A percentile compares a stretch with the other conserved stretches of the same genome.
These are phyloP conservation scores for Passerculus sandwichensis DNA, from an alignment of 2,797 vertebrate genomes.

Conservation along the genomic window DNA sequence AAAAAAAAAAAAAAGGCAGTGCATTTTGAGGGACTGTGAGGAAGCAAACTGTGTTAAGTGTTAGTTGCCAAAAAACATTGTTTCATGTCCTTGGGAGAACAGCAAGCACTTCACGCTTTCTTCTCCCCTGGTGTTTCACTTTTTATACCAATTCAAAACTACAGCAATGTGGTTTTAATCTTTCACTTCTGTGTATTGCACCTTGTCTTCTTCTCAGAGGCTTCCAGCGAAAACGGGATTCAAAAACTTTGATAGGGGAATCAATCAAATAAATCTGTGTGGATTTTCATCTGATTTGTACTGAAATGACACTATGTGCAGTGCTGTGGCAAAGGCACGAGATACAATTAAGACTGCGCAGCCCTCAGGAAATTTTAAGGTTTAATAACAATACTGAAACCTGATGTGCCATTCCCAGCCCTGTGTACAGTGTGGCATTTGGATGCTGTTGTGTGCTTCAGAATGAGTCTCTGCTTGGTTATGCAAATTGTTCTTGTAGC, in stretches of 20 bases:
- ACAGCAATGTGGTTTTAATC: background rate
- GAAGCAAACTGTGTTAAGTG: background rate
- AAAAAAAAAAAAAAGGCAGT: background rate
- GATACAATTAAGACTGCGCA: slow-evolving; percentile 2
- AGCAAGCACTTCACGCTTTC: background rate
- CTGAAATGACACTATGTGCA: background rate
- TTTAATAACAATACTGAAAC: slow-evolving; percentile 22
- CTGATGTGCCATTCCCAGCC: background rate
- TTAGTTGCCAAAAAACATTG: background rate
- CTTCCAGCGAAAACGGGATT: background rate
- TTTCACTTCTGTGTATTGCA: background rate
- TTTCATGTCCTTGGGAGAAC: background rate
- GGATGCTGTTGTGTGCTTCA: slow-evolving; percentile 24
- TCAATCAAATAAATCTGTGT: background rate
- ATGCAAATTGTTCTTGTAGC: slow-evolving; percentile 43
- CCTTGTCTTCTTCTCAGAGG: background rate
- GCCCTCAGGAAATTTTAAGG: slow-evolving; percentile 16
- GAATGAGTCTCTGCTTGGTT: slow-evolving; percentile 27
- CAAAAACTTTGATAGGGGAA: background rate
- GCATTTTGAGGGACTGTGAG: background rate
- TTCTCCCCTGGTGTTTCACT: background rate
- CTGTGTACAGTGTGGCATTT: background rate
- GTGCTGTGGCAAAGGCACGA: background rate
- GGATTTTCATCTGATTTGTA: background rate
- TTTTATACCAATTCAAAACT: background rate